Conservation (phyloP, 2,888 invertebrate species). For the Pterostichus niger region DNA sequence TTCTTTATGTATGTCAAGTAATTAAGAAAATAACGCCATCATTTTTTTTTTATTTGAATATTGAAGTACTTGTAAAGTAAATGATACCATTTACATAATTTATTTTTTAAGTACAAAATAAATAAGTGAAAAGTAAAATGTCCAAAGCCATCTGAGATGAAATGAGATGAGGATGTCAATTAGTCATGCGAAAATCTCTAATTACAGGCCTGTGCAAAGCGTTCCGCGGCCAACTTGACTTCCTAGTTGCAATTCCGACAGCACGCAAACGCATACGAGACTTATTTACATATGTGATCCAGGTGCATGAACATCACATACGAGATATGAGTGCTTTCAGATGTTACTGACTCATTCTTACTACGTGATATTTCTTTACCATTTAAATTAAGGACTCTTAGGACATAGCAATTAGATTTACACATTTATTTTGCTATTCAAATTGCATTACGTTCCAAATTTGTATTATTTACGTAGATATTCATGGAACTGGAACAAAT, state of each 20-base stretch:
- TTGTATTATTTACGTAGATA: no score
- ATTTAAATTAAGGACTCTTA: no score
- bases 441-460: no score
- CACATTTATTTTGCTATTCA: no score
- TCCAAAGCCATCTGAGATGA: not conserved
- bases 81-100: slow-evolving; percentile 27
- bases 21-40: slow-evolving; percentile 12
- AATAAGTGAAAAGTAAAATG: slow-evolving; percentile 8
- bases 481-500: no score
- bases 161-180: slow-evolving; percentile 45
- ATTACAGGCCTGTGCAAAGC: slow-evolving; percentile 41
- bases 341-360: not conserved
- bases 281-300: slow-evolving; percentile 5
- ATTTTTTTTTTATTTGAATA: not conserved
- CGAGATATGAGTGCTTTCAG: not conserved
- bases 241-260: slow-evolving; percentile 33
- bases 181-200: slow-evolving; percentile 54
- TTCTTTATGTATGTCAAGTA: slow-evolving; percentile 9
- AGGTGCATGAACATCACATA: not conserved
- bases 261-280: not conserved
- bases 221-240: slow-evolving; percentile 15
- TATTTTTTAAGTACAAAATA: slow-evolving; percentile 9
- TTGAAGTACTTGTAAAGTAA: not conserved
- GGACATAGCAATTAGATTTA: no score
- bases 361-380: not conserved